Base-by-base conservation (phyloP, 2,113 vertebrate species). In the Pseudonaja textilis region DNA sequence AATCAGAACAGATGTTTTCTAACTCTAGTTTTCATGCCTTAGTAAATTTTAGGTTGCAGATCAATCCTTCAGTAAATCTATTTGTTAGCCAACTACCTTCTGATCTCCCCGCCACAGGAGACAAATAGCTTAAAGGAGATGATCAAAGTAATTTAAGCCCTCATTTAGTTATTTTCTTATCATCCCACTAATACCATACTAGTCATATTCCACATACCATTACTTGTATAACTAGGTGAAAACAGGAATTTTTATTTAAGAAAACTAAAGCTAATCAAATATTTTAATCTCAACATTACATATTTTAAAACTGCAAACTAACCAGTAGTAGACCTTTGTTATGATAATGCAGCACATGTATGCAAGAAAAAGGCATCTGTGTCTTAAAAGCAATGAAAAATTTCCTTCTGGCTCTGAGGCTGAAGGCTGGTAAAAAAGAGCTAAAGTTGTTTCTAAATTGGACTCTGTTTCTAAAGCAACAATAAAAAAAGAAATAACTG, bases 21-120 rank as follows among this genome's bases (percentile, higher is more conserved):
- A 89, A 85, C 64, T 95, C 93, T 96, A 92, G 87, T 95, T 95
- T 93, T 45, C 74, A 92, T 89, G 57, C 89, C 93, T 91, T 59
- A 29, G 20, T 94, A 92, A 94, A 93, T 91, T 95, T 47, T 92
- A 92, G 89, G 69, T 25, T 1, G 22, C 39, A 93, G 92, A 92
- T 94, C 91, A 91, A 89, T 74, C 29, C 0, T 0, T 86, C 0
- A 89, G 89, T 93, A 89, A 45, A 90, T 0, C 52, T 81, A 18
- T 59, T 25, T 57, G 85, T 39, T 8, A 94, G 89, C 25, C 5
- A 94, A 89, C 81, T 6, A 25, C 22, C 0, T 29, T 94, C 55
- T 50, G 12, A 29, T 34, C 4, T 22, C 16, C 5, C 11, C 22
- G 16, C 22, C 25, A 45, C 7, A 23, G 42, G 34, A 26, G 8